These are phyloP conservation scores for Scalopus aquaticus DNA, from an alignment of 2,113 vertebrate genomes.

Conservation along the genomic window DNA sequence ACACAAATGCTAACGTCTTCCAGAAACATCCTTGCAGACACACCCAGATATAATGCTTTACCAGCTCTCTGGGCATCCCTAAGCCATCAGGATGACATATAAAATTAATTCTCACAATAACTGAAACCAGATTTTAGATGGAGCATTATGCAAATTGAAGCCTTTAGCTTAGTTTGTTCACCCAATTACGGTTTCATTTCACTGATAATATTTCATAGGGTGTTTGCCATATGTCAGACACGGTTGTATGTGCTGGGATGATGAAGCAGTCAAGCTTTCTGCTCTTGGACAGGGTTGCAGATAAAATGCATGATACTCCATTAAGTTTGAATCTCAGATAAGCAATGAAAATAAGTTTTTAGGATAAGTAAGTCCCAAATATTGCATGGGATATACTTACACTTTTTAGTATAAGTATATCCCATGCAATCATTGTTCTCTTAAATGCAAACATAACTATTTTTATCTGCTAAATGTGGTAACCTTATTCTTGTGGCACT, in stretches of 20 bases:
- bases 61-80: not conserved
- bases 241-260: not conserved
- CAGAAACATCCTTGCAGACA: not conserved
- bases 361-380: not conserved
- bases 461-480: conserved; percentile 5
- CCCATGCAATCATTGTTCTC: not conserved
- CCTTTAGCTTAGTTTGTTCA: not conserved
- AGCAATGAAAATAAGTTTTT: not conserved
- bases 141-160: not conserved
- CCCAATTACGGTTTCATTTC: not conserved
- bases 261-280: not conserved
- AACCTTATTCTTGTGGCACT: not conserved
- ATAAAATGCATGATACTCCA: not conserved
- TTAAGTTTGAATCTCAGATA: not conserved
- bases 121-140: not conserved
- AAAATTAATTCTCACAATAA: not conserved
- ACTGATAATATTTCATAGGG: not conserved
- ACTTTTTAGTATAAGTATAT: too few relatives aligned
- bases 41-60: not conserved
- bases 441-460: too few relatives aligned
- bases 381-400: not conserved
- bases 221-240: not conserved
- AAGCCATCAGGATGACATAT: not conserved
- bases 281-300: not conserved
- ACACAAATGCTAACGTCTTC: not conserved